These are phyloP conservation scores for Cyrtorhinus lividipennis DNA, from an alignment of 1,140 invertebrate genomes.

Conservation along the genomic window DNA sequence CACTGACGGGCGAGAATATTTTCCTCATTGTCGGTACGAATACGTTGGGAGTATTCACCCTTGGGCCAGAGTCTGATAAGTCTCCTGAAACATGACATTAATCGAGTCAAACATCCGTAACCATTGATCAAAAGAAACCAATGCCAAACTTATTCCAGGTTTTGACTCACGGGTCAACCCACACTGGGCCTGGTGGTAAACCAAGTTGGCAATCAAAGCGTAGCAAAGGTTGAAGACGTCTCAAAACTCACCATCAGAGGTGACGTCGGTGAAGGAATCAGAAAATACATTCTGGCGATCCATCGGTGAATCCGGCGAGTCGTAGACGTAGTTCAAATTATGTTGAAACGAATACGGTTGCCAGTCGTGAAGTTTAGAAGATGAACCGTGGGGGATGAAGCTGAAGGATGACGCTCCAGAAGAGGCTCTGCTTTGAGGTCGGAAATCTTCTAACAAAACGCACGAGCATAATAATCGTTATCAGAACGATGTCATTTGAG, in stretches of 20 bases:
- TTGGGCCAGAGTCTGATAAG: background rate
- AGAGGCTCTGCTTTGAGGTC: background rate
- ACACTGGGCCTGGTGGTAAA: too few relatives aligned
- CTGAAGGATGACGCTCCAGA: background rate
- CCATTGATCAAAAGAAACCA: too few relatives aligned
- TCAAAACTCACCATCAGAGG: background rate
- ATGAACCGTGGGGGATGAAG: background rate
- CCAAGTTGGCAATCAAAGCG: too few relatives aligned
- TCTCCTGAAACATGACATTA: background rate
- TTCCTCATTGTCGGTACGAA: slow-evolving; percentile 62
- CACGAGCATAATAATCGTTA: too few relatives aligned
- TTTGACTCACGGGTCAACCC: too few relatives aligned
- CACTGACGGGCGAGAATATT: slow-evolving; percentile 52
- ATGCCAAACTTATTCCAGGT: too few relatives aligned
- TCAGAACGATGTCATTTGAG: too few relatives aligned
- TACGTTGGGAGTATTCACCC: slow-evolving; percentile 31
- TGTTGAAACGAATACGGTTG: background rate
- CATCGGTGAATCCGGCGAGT: background rate
- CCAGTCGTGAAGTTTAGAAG: background rate
- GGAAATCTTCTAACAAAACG: background rate
- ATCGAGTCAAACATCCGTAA: too few relatives aligned
- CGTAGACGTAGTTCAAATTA: background rate
- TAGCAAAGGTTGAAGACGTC: too few relatives aligned
- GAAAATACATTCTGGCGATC: background rate
- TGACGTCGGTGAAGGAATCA: background rate